Evolutionary conservation across 2,113 vertebrate species (phyloP).

Genomic region (Callocephalon fimbriatum): DNA sequence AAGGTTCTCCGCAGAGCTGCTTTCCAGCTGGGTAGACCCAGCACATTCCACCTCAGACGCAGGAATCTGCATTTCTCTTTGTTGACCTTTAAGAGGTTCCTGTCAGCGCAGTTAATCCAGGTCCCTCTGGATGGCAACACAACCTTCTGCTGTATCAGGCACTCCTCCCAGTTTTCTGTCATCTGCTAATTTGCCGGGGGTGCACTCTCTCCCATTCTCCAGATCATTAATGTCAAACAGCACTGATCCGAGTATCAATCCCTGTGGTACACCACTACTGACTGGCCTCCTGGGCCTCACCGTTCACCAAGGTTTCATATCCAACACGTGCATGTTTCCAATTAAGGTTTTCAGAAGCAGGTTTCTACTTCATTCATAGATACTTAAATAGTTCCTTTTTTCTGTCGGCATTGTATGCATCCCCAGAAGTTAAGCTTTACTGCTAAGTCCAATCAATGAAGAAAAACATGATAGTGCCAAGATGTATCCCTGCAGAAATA

Average conservation of each 20-base stretch:
- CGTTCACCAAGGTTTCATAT: not conserved
- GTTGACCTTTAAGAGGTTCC: not conserved
- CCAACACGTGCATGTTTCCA: not conserved
- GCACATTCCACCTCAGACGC: not conserved
- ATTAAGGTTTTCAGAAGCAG: not conserved
- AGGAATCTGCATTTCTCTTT: not conserved
- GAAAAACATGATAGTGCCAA: not conserved
- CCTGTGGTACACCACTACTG: no score
- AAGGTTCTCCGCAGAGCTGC: not conserved
- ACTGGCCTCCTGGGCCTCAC: not conserved
- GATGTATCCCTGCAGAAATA: not conserved
- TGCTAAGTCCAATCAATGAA: not conserved
- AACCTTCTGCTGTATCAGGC: not conserved
- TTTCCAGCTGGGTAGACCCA: not conserved
- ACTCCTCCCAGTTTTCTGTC: not conserved
- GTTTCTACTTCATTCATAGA: not conserved
- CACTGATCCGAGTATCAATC: not conserved
- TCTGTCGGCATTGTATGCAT: not conserved
- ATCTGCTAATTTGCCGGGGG: not conserved
- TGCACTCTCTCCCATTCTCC: not conserved
- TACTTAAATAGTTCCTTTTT: not conserved
- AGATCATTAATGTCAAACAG: not conserved
- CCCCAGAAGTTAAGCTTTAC: not conserved
- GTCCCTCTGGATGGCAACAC: not conserved
- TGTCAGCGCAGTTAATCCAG: not conserved